phyloP scores from a whole-genome alignment of 1,140 invertebrate genomes.

The Drosophila busckii region DNA sequence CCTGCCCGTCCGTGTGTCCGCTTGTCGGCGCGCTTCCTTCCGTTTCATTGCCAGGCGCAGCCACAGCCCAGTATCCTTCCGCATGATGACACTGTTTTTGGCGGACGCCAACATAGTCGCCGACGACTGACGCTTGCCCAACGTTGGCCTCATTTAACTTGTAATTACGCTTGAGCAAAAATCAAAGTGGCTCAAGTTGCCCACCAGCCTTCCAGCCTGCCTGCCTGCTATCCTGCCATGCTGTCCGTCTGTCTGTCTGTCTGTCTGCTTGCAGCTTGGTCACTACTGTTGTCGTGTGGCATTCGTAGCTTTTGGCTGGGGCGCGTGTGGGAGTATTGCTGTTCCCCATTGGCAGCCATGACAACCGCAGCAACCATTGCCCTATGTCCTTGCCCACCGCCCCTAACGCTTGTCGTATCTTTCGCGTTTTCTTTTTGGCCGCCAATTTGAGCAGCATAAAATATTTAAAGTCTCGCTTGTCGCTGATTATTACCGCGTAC shows the following conservation, averaged over 20 bases:
- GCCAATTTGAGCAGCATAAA: conserved; percentile 68
- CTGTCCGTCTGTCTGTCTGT: conserved; percentile 8
- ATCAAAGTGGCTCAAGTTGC: conserved; percentile 77
- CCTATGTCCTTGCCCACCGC: neutral
- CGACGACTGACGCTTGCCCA: conserved; percentile 19
- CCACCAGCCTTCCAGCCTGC: conserved; percentile 19
- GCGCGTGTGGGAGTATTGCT: neutral
- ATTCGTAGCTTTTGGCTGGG: neutral
- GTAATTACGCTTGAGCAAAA: conserved; percentile 77
- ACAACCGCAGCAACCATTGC: conserved; percentile 21
- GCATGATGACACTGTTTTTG: conserved; percentile 75
- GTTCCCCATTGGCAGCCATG: conserved; percentile 20
- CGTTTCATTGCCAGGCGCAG: conserved; percentile 66
- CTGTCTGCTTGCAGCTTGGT: conserved; percentile 20
- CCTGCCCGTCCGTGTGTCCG: conserved; percentile 37
- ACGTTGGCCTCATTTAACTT: conserved; percentile 71
- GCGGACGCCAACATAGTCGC: conserved; percentile 46
- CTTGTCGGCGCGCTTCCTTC: conserved; percentile 56
- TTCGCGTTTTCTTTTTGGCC: conserved; percentile 44
- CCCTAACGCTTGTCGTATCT: conserved; percentile 14
- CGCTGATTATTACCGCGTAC: conserved; percentile 61
- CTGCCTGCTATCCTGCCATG: conserved; percentile 6
- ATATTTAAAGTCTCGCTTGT: conserved; percentile 73
- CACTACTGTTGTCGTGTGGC: conserved; percentile 17
- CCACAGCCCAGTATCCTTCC: conserved; percentile 65